Conservation (phyloP, 2,113 vertebrate genomes). For the Cathartes aura region DNA sequence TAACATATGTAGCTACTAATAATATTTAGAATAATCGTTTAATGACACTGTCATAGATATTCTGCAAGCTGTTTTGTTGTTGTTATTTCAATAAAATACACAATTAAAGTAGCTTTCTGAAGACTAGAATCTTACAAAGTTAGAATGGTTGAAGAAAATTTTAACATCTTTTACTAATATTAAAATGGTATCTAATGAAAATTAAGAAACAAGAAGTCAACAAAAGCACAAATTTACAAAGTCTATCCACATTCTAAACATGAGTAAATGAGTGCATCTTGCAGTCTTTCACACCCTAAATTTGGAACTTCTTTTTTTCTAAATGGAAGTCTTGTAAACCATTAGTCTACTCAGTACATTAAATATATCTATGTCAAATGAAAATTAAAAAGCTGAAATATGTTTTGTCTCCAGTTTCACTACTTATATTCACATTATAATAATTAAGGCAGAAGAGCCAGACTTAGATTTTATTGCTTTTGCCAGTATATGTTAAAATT, state of each 20-base stretch:
- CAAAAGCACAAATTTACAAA: not conserved
- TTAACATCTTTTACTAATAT: not conserved
- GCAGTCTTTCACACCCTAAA: not conserved
- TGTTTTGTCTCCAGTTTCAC: not conserved
- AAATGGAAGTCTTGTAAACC: not conserved
- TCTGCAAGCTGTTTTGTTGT: not conserved
- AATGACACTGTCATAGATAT: not conserved
- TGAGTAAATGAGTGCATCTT: not conserved
- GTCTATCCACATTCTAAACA: not conserved
- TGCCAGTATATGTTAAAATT: not conserved
- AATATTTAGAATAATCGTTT: not conserved
- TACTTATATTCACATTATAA: not conserved
- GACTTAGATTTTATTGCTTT: not conserved
- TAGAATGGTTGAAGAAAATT: not conserved
- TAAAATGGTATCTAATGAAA: not conserved
- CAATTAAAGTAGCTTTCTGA: not conserved
- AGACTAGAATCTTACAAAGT: not conserved
- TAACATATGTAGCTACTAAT: not conserved
- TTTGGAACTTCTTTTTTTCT: not conserved
- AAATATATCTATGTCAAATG: not conserved
- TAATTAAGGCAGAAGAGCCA: not conserved
- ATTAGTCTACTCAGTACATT: not conserved
- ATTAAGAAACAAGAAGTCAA: not conserved
- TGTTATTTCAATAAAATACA: not conserved
- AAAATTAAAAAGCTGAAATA: not conserved